Percentiles rank a stretch among this genome's conserved stretches.
Conservation (phyloP, 2,797 vertebrate species). For the Bovichtus diacanthus region DNA sequence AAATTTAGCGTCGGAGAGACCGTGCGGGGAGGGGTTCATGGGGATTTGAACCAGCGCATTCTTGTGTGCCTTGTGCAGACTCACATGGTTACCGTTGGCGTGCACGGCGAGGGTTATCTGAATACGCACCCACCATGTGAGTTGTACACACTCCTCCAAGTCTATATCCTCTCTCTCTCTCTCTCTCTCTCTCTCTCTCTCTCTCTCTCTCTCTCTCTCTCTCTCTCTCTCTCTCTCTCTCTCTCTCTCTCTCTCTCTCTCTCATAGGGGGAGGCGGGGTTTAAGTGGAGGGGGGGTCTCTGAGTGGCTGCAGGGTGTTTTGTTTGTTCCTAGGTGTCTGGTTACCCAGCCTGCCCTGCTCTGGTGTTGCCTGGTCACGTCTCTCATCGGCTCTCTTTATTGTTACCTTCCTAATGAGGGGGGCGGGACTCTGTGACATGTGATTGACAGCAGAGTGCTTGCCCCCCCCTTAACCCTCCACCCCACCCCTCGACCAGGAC, state of each 20-base stretch:
- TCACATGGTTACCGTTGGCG: slow-evolving; percentile 97
- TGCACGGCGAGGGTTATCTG: slow-evolving; percentile 95
- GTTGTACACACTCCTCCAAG: slow-evolving; percentile 83
- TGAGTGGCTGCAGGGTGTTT: slow-evolving; percentile 73
- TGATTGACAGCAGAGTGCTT: slow-evolving; percentile 94
- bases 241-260: slow-evolving; percentile 25
- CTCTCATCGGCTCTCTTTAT: slow-evolving; percentile 93
- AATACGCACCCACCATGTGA: slow-evolving; percentile 95
- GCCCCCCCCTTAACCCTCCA: slow-evolving; percentile 63
- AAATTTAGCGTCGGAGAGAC: slow-evolving; percentile 88
- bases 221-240: slow-evolving; percentile 42
- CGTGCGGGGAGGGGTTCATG: slow-evolving; percentile 83
- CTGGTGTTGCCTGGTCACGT: slow-evolving; percentile 92
- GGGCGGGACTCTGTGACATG: slow-evolving; percentile 88
- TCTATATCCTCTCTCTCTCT: slow-evolving; percentile 59
- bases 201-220: slow-evolving; percentile 7
- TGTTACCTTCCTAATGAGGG: slow-evolving; percentile 99
- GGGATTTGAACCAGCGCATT: slow-evolving; percentile 98
- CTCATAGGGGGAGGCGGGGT: slow-evolving; percentile 51
- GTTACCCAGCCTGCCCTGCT: slow-evolving; percentile 87
- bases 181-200: slow-evolving; percentile 37
- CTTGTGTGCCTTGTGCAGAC: slow-evolving; percentile 96
- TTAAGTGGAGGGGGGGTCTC: slow-evolving; percentile 10
- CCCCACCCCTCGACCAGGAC: slow-evolving; percentile 79
- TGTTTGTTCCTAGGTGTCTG: slow-evolving; percentile 84